Percentiles rank a stretch among this genome's conserved stretches.
Conservation (phyloP, 2,113 vertebrate genomes). For the Uria aalge region DNA sequence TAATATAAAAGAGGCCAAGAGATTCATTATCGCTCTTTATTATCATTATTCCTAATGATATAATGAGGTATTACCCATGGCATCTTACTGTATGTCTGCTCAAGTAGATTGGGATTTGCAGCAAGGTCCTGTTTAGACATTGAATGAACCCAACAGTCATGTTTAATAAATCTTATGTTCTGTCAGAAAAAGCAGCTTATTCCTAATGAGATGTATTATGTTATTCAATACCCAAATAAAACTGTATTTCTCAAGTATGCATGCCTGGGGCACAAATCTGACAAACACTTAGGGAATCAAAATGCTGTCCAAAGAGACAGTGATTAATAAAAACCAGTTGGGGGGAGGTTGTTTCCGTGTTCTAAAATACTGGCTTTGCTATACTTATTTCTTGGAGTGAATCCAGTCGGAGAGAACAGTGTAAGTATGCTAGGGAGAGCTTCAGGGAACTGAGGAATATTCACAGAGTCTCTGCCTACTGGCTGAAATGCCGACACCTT, state of each 20-base stretch:
- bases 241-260: slow-evolving; percentile 45
- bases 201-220: slow-evolving; percentile 44
- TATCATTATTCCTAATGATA: slow-evolving; percentile 35
- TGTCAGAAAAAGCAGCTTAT: slow-evolving; percentile 35
- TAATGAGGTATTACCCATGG: neutral
- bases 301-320: slow-evolving; percentile 24
- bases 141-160: slow-evolving; percentile 7
- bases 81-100: neutral
- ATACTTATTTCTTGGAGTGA: slow-evolving; percentile 18
- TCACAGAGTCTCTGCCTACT: neutral
- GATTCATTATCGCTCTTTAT: slow-evolving; percentile 31
- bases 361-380: slow-evolving; percentile 42
- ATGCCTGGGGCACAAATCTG: slow-evolving; percentile 44
- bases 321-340: slow-evolving; percentile 38
- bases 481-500: neutral
- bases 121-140: neutral
- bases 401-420: slow-evolving; percentile 15
- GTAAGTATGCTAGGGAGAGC: neutral
- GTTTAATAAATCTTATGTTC: slow-evolving; percentile 34
- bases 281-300: slow-evolving; percentile 52
- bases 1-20: slow-evolving; percentile 22
- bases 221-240: slow-evolving; percentile 36
- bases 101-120: neutral
- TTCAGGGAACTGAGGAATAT: neutral
- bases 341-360: neutral